Evolutionary conservation across 1,140 invertebrate genomes (phyloP).

Genomic region (Zaprionus vittiger): DNA sequence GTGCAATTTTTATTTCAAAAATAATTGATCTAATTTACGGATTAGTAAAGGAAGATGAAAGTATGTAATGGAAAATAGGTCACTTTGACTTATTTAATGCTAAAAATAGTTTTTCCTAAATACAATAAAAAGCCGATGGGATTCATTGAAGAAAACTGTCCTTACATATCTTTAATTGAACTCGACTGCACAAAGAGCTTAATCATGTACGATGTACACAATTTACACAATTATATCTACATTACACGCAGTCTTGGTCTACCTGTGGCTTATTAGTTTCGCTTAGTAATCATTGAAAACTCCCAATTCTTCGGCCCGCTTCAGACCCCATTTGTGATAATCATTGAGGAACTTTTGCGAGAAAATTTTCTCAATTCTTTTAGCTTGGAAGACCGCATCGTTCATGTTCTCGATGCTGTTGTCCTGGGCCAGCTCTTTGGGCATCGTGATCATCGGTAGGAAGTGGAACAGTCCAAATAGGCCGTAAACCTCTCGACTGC

Average conservation of each 20-base stretch:
- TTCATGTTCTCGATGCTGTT: constrained; percentile 71
- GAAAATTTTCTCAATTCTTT: constrained; percentile 64
- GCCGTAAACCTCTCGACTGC: constrained; percentile 74
- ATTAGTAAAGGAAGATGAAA: neutral
- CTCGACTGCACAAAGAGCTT: no score
- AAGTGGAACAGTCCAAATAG: constrained; percentile 73
- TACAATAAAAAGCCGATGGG: neutral
- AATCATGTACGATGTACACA: no score
- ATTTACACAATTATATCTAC: no score
- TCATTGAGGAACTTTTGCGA: constrained; percentile 56
- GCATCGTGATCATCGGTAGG: constrained; percentile 70
- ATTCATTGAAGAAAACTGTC: neutral
- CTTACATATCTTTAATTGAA: no score
- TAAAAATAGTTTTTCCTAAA: constrained; percentile 2
- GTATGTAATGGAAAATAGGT: neutral
- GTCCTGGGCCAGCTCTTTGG: constrained; percentile 63
- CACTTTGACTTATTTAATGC: neutral
- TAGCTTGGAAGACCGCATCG: constrained; percentile 28
- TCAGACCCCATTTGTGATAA: constrained; percentile 61
- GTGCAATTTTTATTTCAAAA: neutral
- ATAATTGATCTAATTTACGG: neutral
- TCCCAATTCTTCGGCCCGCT: constrained; percentile 63
- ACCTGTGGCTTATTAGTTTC: no score
- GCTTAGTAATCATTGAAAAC: constrained; percentile 67
- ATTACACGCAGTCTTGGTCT: no score